Percentiles rank a stretch among this genome's conserved stretches.
Conservation (phyloP, 2,113 vertebrate species). For the Esox niger region DNA sequence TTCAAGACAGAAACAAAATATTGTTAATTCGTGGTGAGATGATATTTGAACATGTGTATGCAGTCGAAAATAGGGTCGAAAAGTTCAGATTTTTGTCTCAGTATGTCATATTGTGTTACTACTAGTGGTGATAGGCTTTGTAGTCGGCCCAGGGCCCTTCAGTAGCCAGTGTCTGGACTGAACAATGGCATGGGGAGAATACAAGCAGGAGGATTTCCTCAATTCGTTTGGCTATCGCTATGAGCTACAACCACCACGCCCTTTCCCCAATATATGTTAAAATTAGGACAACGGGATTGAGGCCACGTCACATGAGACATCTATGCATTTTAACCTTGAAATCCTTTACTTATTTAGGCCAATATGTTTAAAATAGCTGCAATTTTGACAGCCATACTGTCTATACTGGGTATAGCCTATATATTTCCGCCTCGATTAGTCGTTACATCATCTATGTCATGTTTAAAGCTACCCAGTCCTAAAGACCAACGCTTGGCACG, state of each 20-base stretch:
- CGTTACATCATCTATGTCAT: background rate
- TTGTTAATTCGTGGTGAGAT: too few relatives aligned
- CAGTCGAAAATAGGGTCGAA: too few relatives aligned
- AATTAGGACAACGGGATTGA: too few relatives aligned
- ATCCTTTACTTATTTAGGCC: background rate
- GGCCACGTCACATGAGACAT: too few relatives aligned
- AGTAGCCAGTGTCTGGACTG: background rate
- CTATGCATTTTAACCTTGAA: background rate
- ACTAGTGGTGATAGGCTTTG: too few relatives aligned
- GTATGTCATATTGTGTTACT: too few relatives aligned
- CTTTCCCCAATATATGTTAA: conserved; percentile 6
- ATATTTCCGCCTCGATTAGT: background rate
- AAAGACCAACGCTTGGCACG: background rate
- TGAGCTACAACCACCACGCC: conserved; percentile 18
- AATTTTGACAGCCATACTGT: too few relatives aligned
- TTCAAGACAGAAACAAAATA: too few relatives aligned
- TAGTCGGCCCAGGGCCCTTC: background rate
- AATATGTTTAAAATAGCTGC: background rate
- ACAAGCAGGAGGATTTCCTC: conserved; percentile 2
- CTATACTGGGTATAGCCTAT: background rate
- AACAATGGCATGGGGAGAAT: background rate
- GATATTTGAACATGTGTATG: too few relatives aligned
- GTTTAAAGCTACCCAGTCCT: conserved; percentile 4
- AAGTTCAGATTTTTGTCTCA: too few relatives aligned
- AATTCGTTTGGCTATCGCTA: conserved; percentile 3